phyloP scores from a whole-genome alignment of 2,113 vertebrate genomes.

The Campylomormyrus tamandua region DNA sequence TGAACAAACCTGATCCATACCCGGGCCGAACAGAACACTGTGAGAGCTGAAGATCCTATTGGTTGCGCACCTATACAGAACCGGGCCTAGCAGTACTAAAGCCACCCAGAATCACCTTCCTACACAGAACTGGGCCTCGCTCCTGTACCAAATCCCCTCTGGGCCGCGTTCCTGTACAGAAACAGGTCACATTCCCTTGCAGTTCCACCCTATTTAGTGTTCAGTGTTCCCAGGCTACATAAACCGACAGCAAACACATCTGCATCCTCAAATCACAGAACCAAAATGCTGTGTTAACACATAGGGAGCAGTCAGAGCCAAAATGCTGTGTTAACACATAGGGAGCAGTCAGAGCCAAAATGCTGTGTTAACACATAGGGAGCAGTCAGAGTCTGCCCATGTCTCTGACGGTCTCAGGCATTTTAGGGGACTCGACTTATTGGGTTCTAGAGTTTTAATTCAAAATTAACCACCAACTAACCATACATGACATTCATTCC shows the following conservation, averaged over 20 bases:
- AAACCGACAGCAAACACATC: background rate
- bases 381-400: background rate
- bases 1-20: too few species aligned
- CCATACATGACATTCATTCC: background rate
- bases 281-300: background rate
- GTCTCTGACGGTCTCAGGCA: background rate
- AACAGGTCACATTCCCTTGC: background rate
- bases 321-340: too few species aligned
- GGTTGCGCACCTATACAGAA: background rate
- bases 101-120: background rate
- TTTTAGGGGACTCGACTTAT: background rate
- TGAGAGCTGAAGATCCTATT: background rate
- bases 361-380: too few species aligned
- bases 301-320: background rate
- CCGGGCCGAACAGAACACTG: background rate
- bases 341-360: background rate
- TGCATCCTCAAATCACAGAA: background rate
- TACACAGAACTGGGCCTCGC: background rate
- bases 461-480: background rate
- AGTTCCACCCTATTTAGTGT: background rate
- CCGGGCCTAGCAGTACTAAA: background rate
- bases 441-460: background rate
- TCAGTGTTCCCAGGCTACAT: background rate
- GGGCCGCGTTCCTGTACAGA: background rate
- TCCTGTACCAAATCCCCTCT: background rate